A percentile compares a stretch with the other conserved stretches of the same genome.
These are phyloP conservation scores for Mustelus asterias DNA, from an alignment of 2,113 vertebrate genomes.

Conservation along the genomic window DNA sequence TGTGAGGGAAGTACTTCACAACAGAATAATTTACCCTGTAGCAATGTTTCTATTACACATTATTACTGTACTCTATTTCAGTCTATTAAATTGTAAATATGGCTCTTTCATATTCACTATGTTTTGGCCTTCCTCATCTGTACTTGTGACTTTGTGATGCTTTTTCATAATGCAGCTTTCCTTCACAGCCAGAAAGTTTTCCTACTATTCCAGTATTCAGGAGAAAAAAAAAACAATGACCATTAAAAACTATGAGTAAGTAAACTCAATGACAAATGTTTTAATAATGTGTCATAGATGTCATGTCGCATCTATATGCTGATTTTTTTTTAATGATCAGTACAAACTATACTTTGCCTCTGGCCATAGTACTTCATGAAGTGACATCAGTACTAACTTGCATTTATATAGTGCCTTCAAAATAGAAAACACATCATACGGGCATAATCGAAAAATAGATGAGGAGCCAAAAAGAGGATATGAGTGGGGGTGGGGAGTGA, in stretches of 20 bases:
- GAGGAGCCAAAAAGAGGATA: not conserved
- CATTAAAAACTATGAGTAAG: not conserved
- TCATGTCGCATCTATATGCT: not conserved
- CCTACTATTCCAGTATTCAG: not conserved
- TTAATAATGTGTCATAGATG: not conserved
- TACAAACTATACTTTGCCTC: not conserved
- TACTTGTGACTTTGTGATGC: not conserved
- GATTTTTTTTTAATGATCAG: not conserved
- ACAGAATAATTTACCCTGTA: not conserved
- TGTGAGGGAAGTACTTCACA: not conserved
- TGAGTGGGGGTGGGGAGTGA: not conserved
- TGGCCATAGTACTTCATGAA: not conserved
- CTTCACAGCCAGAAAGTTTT: not conserved
- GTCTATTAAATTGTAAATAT: not conserved
- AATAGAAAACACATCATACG: not conserved
- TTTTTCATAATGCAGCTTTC: not conserved
- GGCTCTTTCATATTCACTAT: not conserved
- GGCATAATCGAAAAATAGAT: not conserved
- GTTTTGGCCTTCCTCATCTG: not conserved
- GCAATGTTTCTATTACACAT: conserved; percentile 14
- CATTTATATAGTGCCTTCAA: not conserved
- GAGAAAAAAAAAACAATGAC: not conserved
- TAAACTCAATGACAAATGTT: not conserved
- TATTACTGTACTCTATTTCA: not conserved
- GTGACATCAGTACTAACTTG: not conserved